Evolutionary conservation across 2,113 vertebrate genomes (phyloP).

Genomic region (Syngnathus scovelli): DNA sequence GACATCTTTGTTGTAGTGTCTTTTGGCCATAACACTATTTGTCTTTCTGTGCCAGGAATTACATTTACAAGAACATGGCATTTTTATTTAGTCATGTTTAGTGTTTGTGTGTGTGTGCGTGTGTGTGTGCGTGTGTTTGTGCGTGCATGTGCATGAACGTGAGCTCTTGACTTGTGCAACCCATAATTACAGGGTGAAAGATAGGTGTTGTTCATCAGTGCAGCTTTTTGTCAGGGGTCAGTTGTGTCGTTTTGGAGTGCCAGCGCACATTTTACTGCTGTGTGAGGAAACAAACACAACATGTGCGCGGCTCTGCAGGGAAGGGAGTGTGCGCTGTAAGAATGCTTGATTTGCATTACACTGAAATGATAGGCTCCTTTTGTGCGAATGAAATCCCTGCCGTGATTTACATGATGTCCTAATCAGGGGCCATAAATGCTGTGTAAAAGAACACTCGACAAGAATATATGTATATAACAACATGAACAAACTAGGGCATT

Average conservation of each 20-base stretch:
- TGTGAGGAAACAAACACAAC: conserved; percentile 54
- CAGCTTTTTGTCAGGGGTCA: conserved; percentile 56
- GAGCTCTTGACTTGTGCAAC: conserved; percentile 57
- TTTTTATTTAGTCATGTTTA: conserved; percentile 32
- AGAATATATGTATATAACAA: not conserved
- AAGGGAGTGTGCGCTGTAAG: conserved; percentile 47
- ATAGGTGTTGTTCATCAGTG: conserved; percentile 55
- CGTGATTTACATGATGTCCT: conserved; percentile 61
- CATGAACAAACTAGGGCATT: not conserved
- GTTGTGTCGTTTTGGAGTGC: conserved; percentile 27
- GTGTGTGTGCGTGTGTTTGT: not conserved
- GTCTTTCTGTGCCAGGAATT: conserved; percentile 26
- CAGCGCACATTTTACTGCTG: conserved; percentile 38
- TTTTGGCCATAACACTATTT: conserved; percentile 22
- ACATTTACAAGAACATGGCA: conserved; percentile 44
- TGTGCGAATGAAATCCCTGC: conserved; percentile 30
- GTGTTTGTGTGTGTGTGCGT: conserved; percentile 4
- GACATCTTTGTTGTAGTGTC: conserved; percentile 33
- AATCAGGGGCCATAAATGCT: conserved; percentile 56
- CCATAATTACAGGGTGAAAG: conserved; percentile 62
- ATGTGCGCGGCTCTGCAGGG: conserved; percentile 54
- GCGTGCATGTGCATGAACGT: conserved; percentile 36
- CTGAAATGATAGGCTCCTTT: conserved; percentile 56
- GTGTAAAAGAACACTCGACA: conserved; percentile 38
- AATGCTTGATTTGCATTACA: conserved; percentile 67